phyloP scores from a whole-genome alignment of 2,113 vertebrate species.

The Bujurquina vittata region DNA sequence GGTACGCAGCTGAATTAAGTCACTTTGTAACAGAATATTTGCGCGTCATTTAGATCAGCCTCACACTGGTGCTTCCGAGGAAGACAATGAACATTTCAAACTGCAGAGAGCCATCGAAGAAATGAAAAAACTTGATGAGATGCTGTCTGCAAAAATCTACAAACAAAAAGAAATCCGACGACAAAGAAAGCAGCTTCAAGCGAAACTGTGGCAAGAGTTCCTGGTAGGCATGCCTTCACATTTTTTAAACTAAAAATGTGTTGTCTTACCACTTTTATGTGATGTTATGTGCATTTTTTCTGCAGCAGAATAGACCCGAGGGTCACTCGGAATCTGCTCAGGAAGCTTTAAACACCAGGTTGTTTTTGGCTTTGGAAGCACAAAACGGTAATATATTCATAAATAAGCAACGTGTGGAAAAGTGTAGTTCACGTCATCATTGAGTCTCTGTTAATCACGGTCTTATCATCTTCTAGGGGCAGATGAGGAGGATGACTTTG shows the following conservation, averaged over 20 bases:
- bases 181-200: conserved; percentile 82
- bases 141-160: conserved; percentile 76
- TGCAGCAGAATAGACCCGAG: conserved; percentile 50
- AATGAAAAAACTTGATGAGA: conserved; percentile 86
- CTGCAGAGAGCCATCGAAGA: conserved; percentile 83
- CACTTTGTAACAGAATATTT: background rate
- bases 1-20: background rate
- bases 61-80: conserved; percentile 50
- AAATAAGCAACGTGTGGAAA: background rate
- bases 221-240: conserved; percentile 75
- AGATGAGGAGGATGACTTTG: conserved; percentile 65
- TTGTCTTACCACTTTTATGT: background rate
- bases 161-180: conserved; percentile 84
- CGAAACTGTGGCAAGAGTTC: conserved; percentile 86
- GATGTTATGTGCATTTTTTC: conserved; percentile 12
- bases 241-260: background rate
- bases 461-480: conserved; percentile 3
- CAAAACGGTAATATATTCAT: conserved; percentile 48
- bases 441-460: background rate
- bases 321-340: conserved; percentile 70
- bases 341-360: conserved; percentile 86
- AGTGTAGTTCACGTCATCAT: background rate
- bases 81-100: conserved; percentile 66
- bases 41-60: conserved; percentile 15
- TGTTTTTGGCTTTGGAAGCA: conserved; percentile 83